These are phyloP conservation scores for Ascaphus truei DNA, from an alignment of 2,113 vertebrate species.

Conservation along the genomic window DNA sequence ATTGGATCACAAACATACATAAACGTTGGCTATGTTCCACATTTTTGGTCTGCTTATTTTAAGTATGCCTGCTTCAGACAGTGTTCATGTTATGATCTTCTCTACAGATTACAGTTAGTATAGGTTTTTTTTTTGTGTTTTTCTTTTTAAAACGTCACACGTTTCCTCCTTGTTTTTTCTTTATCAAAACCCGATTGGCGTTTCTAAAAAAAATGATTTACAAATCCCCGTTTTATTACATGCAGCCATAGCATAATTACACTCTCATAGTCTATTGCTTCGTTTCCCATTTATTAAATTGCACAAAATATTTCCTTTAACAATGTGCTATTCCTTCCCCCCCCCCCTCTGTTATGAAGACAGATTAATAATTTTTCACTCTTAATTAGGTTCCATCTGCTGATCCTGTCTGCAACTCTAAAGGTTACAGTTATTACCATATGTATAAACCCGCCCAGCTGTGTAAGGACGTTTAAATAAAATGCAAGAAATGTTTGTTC, in stretches of 20 bases:
- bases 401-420: constrained; percentile 56
- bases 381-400: constrained; percentile 65
- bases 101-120: too few species aligned
- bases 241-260: constrained; percentile 1
- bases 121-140: too few species aligned
- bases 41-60: too few species aligned
- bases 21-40: too few species aligned
- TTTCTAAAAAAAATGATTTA: too few species aligned
- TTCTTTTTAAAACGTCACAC: too few species aligned
- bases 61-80: too few species aligned
- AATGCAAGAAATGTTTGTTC: constrained; percentile 44
- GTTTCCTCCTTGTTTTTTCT: not conserved
- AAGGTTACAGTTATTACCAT: constrained; percentile 66
- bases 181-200: not conserved
- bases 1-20: too few species aligned
- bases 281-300: constrained; percentile 47
- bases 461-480: constrained; percentile 50
- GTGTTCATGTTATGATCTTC: too few species aligned
- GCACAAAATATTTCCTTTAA: constrained; percentile 45
- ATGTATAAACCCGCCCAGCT: constrained; percentile 58
- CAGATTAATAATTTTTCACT: constrained; percentile 64
- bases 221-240: not conserved
- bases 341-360: constrained; percentile 49
- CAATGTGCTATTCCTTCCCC: constrained; percentile 46
- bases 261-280: constrained; percentile 12